These are phyloP conservation scores for Drosophila austrosaltans DNA, from an alignment of 2,888 invertebrate species.

Conservation along the genomic window DNA sequence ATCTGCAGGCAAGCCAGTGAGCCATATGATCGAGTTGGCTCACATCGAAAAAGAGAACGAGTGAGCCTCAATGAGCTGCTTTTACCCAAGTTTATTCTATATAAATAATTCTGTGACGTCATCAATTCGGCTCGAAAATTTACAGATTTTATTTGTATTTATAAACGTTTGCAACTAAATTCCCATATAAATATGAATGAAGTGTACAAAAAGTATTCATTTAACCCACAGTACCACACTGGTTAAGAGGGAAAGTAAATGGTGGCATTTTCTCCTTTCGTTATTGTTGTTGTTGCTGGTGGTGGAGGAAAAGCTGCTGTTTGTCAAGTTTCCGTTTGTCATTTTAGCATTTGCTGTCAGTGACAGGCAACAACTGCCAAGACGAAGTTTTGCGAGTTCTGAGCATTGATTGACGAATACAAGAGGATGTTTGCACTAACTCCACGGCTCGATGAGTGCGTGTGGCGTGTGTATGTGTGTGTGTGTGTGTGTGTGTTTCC, in stretches of 20 bases:
- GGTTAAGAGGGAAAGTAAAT: neutral
- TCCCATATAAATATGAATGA: too few relatives aligned
- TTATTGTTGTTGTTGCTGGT: constrained; percentile 13
- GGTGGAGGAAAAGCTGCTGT: constrained; percentile 44
- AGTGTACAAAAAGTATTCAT: too few relatives aligned
- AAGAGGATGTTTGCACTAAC: constrained; percentile 13
- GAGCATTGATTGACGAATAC: constrained; percentile 63
- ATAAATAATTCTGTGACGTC: too few relatives aligned
- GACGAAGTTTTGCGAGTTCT: constrained; percentile 53
- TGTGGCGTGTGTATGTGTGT: constrained; percentile 35
- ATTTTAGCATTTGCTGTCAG: constrained; percentile 66
- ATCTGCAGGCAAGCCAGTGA: too few relatives aligned
- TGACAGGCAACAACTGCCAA: constrained; percentile 68
- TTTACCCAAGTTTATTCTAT: too few relatives aligned
- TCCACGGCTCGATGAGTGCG: constrained; percentile 1
- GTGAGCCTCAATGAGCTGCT: too few relatives aligned
- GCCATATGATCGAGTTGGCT: too few relatives aligned
- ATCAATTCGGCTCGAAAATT: too few relatives aligned
- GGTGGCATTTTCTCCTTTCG: neutral
- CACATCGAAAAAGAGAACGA: too few relatives aligned
- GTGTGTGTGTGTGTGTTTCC: constrained; percentile 51
- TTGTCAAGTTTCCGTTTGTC: constrained; percentile 68
- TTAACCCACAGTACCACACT: neutral
- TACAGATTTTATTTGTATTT: too few relatives aligned
- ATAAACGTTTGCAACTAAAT: too few relatives aligned